These are phyloP conservation scores for Anas georgica DNA, from an alignment of 2,797 vertebrate genomes.

Conservation along the genomic window DNA sequence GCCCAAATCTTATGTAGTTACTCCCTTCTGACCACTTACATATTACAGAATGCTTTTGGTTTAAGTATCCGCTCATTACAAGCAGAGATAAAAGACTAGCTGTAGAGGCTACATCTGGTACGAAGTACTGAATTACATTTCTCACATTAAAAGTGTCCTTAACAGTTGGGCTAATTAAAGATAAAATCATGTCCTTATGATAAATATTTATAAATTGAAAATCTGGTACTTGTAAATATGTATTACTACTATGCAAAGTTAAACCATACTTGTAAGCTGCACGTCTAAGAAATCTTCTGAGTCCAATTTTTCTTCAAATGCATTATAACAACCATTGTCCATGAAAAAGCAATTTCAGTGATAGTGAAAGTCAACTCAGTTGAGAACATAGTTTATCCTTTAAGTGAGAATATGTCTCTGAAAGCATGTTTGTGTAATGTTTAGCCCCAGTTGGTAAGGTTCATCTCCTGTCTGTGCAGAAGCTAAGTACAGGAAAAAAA, in stretches of 20 bases:
- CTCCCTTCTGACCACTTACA: not conserved
- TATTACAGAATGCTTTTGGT: not conserved
- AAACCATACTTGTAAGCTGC: slow-evolving; percentile 27
- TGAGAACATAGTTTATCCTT: not conserved
- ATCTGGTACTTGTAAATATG: slow-evolving; percentile 69
- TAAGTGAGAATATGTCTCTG: not conserved
- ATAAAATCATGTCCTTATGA: slow-evolving; percentile 76
- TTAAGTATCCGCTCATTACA: slow-evolving; percentile 33
- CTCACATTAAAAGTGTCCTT: slow-evolving; percentile 80
- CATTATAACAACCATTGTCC: not conserved
- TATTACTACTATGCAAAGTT: slow-evolving; percentile 37
- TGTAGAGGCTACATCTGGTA: slow-evolving; percentile 75
- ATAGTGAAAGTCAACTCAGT: not conserved
- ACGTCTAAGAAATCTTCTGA: not conserved
- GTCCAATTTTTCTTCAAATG: not conserved
- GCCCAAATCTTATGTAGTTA: not conserved
- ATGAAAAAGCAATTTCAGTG: not conserved
- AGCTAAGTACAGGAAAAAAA: not conserved
- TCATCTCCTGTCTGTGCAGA: not conserved
- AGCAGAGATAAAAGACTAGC: slow-evolving; percentile 66
- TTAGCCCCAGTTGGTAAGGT: not conserved
- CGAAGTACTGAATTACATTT: slow-evolving; percentile 68
- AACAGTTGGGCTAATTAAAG: slow-evolving; percentile 82
- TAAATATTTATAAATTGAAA: slow-evolving; percentile 82
- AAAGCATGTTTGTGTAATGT: not conserved